phyloP scores from a whole-genome alignment of 2,888 invertebrate genomes.

The Dasysyrphus albostriatus region DNA sequence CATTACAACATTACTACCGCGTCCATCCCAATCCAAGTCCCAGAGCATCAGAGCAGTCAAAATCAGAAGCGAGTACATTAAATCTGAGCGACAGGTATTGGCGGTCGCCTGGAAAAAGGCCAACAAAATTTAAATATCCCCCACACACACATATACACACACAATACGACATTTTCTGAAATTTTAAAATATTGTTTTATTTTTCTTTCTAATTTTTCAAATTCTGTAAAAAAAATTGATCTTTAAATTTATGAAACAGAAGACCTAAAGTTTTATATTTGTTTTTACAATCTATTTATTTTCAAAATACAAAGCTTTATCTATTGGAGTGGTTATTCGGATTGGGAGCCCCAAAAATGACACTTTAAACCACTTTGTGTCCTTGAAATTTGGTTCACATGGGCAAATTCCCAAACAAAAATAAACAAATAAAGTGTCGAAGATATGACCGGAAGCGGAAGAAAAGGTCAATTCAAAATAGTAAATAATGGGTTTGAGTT shows the following conservation, averaged over 20 bases:
- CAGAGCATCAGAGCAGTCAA: constrained; percentile 18
- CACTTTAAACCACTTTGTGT: constrained; percentile 49
- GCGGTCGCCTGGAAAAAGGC: constrained; percentile 70
- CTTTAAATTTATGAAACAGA: constrained; percentile 46
- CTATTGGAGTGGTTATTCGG: constrained; percentile 30
- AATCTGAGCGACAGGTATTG: constrained; percentile 70
- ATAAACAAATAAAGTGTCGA: constrained; percentile 34
- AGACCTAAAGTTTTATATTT: constrained; percentile 7
- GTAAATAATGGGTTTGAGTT: not conserved
- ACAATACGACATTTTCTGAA: not conserved
- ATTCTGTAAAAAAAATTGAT: constrained; percentile 21
- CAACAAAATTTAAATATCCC: constrained; percentile 56
- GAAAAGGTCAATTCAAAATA: constrained; percentile 3
- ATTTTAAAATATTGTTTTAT: not conserved
- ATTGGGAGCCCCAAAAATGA: constrained; percentile 35
- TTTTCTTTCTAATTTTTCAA: not conserved
- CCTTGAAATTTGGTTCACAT: constrained; percentile 49
- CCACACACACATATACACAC: not conserved
- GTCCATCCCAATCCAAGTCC: constrained; percentile 12
- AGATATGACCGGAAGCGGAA: constrained; percentile 18
- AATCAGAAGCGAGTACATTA: constrained; percentile 66
- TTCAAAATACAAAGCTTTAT: constrained; percentile 19
- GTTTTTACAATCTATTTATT: constrained; percentile 1
- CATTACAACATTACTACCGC: constrained; percentile 67
- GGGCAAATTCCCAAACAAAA: constrained; percentile 9